A percentile compares a stretch with the other conserved stretches of the same genome.
These are phyloP conservation scores for Athalia cordata DNA, from an alignment of 2,888 invertebrate genomes.

Conservation along the genomic window DNA sequence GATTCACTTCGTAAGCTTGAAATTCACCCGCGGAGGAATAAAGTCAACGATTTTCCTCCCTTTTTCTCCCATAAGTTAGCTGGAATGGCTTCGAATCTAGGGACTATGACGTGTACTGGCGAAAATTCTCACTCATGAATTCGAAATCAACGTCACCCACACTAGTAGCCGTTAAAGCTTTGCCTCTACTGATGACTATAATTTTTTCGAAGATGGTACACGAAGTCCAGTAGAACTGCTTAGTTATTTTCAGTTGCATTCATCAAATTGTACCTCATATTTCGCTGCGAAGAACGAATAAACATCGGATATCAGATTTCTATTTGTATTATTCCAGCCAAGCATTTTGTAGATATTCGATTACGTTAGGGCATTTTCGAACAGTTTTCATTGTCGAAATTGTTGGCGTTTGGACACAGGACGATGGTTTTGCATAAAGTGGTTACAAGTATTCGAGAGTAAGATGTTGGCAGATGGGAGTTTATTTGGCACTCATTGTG, in stretches of 20 bases:
- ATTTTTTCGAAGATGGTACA: not conserved
- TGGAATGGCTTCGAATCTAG: constrained; percentile 33
- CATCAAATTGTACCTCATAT: too few species aligned
- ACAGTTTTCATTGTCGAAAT: constrained; percentile 12
- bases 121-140: not conserved
- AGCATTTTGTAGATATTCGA: too few species aligned
- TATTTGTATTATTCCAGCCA: too few species aligned
- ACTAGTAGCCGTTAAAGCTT: constrained; percentile 8
- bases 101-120: constrained; percentile 36
- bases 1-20: constrained; percentile 10
- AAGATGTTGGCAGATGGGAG: not conserved
- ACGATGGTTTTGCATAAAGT: constrained; percentile 14
- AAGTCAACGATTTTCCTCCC: constrained; percentile 21
- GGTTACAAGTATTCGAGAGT: not conserved
- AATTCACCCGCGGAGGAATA: constrained; percentile 17
- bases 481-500: constrained; percentile 9
- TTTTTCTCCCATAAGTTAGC: not conserved
- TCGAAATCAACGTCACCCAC: constrained; percentile 13
- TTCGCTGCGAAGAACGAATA: too few species aligned
- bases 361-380: too few species aligned
- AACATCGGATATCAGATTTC: too few species aligned
- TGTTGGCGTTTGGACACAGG: constrained; percentile 25
- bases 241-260: too few species aligned
- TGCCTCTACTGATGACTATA: not conserved
- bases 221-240: too few species aligned